Percentiles rank a stretch among this genome's conserved stretches.
Conservation (phyloP, 1,140 invertebrate genomes). For the Bombus haemorrhoidalis region DNA sequence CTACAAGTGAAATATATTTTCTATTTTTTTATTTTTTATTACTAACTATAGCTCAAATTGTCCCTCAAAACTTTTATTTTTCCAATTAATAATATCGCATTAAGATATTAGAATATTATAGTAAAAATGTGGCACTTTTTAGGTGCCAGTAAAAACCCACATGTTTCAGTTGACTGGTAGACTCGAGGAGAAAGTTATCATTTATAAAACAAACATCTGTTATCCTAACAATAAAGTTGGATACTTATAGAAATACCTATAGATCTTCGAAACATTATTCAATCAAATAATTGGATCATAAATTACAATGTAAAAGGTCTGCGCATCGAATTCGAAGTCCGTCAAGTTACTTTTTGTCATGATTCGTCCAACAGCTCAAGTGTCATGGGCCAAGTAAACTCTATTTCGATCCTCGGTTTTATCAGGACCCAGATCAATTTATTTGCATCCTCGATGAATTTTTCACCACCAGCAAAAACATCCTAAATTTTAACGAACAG, state of each 20-base stretch:
- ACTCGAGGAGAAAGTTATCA: not conserved
- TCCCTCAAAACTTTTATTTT: not conserved
- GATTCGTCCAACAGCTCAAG: not conserved
- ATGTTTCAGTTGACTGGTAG: not conserved
- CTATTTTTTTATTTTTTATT: not conserved
- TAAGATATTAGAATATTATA: not conserved
- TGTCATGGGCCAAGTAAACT: not conserved
- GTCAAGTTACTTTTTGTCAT: not conserved
- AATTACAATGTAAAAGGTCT: not conserved
- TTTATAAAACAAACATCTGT: no score
- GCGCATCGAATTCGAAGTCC: not conserved
- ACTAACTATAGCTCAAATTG: no score
- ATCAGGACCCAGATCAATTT: not conserved
- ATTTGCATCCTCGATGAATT: not conserved
- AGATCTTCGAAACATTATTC: not conserved
- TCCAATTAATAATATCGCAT: not conserved
- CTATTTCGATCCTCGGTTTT: conserved; percentile 24
- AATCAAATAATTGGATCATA: not conserved
- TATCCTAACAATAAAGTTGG: not conserved
- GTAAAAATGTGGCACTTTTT: not conserved
- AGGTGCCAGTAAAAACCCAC: no score
- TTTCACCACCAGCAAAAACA: not conserved
- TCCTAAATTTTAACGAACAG: no score
- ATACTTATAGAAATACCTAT: not conserved
- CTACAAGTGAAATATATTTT: not conserved